Base-by-base conservation (phyloP, 2,113 vertebrate species). In the Hemiscyllium ocellatum region DNA sequence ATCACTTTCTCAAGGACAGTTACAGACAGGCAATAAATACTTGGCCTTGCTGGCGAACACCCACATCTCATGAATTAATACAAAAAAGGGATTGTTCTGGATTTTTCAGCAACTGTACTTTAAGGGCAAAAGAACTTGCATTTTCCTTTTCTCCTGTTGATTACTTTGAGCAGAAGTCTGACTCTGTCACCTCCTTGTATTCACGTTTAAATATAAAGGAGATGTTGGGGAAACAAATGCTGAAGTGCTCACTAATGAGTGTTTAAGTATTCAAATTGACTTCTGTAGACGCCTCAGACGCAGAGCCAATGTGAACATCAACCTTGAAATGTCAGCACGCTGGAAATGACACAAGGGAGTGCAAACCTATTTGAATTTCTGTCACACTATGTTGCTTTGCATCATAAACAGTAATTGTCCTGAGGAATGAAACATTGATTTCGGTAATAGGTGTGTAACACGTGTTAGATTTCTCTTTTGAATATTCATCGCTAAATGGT, bases 301-400 rank as follows among this genome's bases (percentile, higher is more conserved):
- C 20, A 47, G 12, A 24, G 69, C 47, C 94, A 76, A 50, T 70
- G 94, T 13, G 22, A 95, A 52, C 26, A 95, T 72, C 93, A 95
- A 95, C 94, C 94, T 95, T 95, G 94, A 95, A 95, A 95, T 95
- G 94, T 76, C 94, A 95, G 94, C 69, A 95, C 94, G 72, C 56
- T 47, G 94, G 19, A 69, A 94, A 47, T 47, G 66, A 69, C 91
- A 69, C 66, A 0, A 94, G 91, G 91, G 91, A 94, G 94, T 26
- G 69, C 69, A 70, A 95, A 95, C 68, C 68, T 37, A 95, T 95
- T 72, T 95, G 94, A 76, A 76, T 95, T 95, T 95, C 68, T 72
- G 66, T 72, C 94, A 95, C 68, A 95, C 42, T 52, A 52, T 95
- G 42, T 76, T 95, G 47, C 68, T 52, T 52, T 52, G 47, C 94